Conservation (phyloP, 2,888 invertebrate genomes). For the Amphipyra tragopoginis region DNA sequence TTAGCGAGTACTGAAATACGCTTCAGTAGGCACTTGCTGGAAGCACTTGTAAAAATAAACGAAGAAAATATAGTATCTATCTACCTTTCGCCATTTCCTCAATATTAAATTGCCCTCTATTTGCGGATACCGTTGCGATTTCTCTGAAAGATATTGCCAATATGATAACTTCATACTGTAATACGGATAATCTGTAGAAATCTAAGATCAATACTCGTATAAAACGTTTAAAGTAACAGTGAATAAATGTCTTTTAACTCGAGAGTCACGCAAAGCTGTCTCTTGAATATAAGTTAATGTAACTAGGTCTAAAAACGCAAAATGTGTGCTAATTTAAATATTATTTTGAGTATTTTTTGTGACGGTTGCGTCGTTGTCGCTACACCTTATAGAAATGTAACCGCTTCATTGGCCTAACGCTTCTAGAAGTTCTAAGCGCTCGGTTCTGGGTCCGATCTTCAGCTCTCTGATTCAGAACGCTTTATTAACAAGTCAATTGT, state of each 20-base stretch:
- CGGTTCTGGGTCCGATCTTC: too few relatives aligned
- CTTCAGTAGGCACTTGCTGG: too few relatives aligned
- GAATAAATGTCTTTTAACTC: slow-evolving; percentile 16
- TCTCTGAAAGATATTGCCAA: background rate
- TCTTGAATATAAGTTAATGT: slow-evolving; percentile 25
- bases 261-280: slow-evolving; percentile 26
- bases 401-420: too few relatives aligned
- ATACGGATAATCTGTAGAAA: background rate
- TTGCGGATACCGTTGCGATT: background rate
- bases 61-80: too few relatives aligned
- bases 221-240: slow-evolving; percentile 1
- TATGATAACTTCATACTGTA: background rate
- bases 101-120: too few relatives aligned
- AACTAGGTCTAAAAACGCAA: slow-evolving; percentile 17
- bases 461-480: too few relatives aligned
- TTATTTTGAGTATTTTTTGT: background rate
- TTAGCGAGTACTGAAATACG: too few relatives aligned
- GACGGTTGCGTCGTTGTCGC: background rate
- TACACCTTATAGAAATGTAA: too few relatives aligned
- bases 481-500: too few relatives aligned
- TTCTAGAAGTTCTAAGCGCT: too few relatives aligned
- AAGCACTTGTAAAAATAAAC: too few relatives aligned
- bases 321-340: slow-evolving; percentile 45
- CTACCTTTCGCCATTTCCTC: too few relatives aligned
- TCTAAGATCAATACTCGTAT: background rate